These are phyloP conservation scores for Menidia menidia DNA, from an alignment of 2,797 vertebrate genomes.

Conservation along the genomic window DNA sequence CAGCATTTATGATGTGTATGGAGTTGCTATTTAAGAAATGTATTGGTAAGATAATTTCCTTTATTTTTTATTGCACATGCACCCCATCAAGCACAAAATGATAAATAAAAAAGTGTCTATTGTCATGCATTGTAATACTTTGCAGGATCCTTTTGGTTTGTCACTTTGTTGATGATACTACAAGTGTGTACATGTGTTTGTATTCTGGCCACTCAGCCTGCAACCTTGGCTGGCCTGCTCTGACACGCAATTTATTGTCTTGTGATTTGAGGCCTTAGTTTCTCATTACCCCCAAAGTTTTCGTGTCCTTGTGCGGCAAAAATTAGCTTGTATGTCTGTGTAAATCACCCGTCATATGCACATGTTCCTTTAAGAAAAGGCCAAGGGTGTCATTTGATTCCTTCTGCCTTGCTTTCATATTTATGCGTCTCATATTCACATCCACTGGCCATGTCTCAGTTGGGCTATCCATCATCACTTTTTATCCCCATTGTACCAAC, in stretches of 20 bases:
- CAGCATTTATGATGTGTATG: background rate
- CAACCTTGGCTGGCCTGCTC: constrained; percentile 81
- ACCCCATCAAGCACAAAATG: background rate
- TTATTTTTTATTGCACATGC: background rate
- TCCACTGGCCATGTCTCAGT: constrained; percentile 93
- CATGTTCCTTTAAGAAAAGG: constrained; percentile 94
- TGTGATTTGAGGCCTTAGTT: constrained; percentile 84
- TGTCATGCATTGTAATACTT: constrained; percentile 6
- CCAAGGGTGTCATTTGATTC: constrained; percentile 93
- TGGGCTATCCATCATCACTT: constrained; percentile 95
- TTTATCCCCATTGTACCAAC: constrained; percentile 93
- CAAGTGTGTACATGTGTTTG: constrained; percentile 61
- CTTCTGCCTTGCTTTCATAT: constrained; percentile 90
- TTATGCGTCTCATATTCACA: constrained; percentile 98
- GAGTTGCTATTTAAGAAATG: background rate
- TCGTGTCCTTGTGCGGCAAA: constrained; percentile 87
- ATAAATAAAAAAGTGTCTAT: background rate
- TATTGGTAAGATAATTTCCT: background rate
- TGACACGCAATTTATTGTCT: constrained; percentile 80
- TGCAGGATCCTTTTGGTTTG: constrained; percentile 39
- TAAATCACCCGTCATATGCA: constrained; percentile 93
- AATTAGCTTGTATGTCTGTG: constrained; percentile 91
- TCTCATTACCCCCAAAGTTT: constrained; percentile 85
- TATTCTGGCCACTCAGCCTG: constrained; percentile 72
- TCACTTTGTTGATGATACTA: constrained; percentile 39